Percentiles rank a stretch among this genome's conserved stretches.
Evolutionary conservation across 2,888 invertebrate genomes (phyloP).

Genomic region (Lasioglossum pauxillum): DNA sequence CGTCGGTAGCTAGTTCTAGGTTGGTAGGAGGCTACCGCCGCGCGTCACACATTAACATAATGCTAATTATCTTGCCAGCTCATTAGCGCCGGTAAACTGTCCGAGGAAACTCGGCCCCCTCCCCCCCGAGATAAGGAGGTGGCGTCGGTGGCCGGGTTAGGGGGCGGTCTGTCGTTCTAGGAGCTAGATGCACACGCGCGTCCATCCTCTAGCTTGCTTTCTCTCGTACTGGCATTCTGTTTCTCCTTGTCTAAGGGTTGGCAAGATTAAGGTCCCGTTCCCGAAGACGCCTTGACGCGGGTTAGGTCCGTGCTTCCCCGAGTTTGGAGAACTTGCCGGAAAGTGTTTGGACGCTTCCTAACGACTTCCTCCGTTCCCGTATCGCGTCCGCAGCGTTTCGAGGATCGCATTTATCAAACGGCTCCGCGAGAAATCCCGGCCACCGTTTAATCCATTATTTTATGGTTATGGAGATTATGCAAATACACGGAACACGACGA

Average conservation of each 20-base stretch:
- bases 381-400: constrained; percentile 47
- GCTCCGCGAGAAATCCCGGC: constrained; percentile 40
- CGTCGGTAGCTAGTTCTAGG: constrained; percentile 68
- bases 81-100: constrained; percentile 84
- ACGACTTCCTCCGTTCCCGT: constrained; percentile 60
- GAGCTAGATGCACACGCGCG: constrained; percentile 60
- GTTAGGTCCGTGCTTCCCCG: constrained; percentile 70
- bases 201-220: not conserved
- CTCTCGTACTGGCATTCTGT: not conserved
- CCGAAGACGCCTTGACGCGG: constrained; percentile 73
- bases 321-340: constrained; percentile 70
- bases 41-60: constrained; percentile 83
- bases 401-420: constrained; percentile 67
- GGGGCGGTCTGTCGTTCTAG: constrained; percentile 68
- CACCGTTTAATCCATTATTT: constrained; percentile 53
- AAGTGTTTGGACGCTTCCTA: constrained; percentile 72
- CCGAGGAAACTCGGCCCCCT: constrained; percentile 81
- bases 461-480: constrained; percentile 52
- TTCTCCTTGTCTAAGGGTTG: constrained; percentile 57
- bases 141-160: constrained; percentile 49
- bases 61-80: constrained; percentile 84
- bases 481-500: constrained; percentile 27
- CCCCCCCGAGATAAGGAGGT: constrained; percentile 80
- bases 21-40: constrained; percentile 59
- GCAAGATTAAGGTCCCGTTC: constrained; percentile 72